Base-by-base conservation (phyloP, 2,888 invertebrate species). In the Timema podura region DNA sequence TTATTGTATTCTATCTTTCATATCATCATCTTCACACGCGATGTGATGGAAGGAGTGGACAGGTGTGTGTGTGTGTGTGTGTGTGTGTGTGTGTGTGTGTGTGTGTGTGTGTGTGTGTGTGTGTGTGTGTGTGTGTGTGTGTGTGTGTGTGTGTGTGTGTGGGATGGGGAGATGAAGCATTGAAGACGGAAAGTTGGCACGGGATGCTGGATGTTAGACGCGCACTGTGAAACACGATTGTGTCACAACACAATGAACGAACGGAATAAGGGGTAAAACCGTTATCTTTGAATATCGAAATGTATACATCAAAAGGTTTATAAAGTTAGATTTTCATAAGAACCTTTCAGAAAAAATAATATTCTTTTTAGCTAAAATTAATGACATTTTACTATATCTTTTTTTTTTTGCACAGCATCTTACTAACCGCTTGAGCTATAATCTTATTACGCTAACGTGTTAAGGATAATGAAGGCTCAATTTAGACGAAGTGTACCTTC, bases 1-100 rank as follows among this genome's bases (percentile, higher is more conserved):
- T 61, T 61, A 61, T 61, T 61, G 61, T 61, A 45, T 61, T 61
- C 45, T 61, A 61, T 61, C 61, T 61, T 61, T 45, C 61, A 61
- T 61, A 61, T 61, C 61, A 61, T 61, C 61, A 44, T 30, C 61
- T 61, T 61, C 61, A 61, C 61, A 44, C 61, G 13, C 51, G 51
- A 13, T 8, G 9, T 30, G 61, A 30, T 30, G 45, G 51, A 51
- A 13, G 61, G 45, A 49, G n/a, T 67, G 66, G 8, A 57, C 30
- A 30, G 30, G 11, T 44, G 46, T 65, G 46, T 65, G 15, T 65
- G 46, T 65, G 45, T 3, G 46, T 2, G 65, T 3, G 15, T 1
- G 59, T 54, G 6, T 49, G 5, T 54, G 49, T 54, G 48, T 51
- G 30, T 3, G 48, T 66, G 48, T 3, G 30, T 5, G 49, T 1